Conservation (phyloP, 1,140 invertebrate genomes). For the Dinoponera quadriceps region DNA sequence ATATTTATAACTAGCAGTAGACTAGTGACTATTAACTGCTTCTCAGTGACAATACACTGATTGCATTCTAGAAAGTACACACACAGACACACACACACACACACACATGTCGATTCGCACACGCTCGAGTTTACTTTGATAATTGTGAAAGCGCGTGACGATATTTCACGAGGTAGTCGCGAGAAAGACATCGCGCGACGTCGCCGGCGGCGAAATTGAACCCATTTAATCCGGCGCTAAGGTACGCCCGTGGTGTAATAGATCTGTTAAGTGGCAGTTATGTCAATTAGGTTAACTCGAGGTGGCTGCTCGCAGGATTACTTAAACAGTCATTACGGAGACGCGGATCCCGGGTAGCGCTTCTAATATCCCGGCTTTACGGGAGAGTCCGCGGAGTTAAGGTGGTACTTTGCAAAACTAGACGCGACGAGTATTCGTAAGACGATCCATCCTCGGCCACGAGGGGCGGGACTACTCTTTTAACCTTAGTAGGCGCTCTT, state of each 20-base stretch:
- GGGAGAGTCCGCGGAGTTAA: background rate
- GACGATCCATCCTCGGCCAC: slow-evolving; percentile 54
- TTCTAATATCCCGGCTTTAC: slow-evolving; percentile 63
- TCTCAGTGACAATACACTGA: too few species aligned
- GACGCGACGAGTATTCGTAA: slow-evolving; percentile 59
- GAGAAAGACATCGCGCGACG: slow-evolving; percentile 27
- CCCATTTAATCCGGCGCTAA: slow-evolving; percentile 50
- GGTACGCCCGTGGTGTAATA: slow-evolving; percentile 60
- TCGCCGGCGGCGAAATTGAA: slow-evolving; percentile 26
- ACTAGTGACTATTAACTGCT: too few species aligned
- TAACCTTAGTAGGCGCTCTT: slow-evolving; percentile 1
- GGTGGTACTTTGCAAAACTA: slow-evolving; percentile 25
- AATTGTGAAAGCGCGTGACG: background rate
- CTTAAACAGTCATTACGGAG: slow-evolving; percentile 69
- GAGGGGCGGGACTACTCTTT: slow-evolving; percentile 1
- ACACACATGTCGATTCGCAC: too few species aligned
- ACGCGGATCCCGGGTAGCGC: slow-evolving; percentile 33
- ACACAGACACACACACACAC: too few species aligned
- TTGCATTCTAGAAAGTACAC: too few species aligned
- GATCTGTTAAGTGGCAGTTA: slow-evolving; percentile 69
- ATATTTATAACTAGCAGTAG: too few species aligned
- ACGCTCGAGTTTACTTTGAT: slow-evolving; percentile 26
- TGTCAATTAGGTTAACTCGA: slow-evolving; percentile 72
- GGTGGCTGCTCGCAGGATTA: slow-evolving; percentile 68
- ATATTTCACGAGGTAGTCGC: slow-evolving; percentile 31